Percentiles rank a stretch among this genome's conserved stretches.
phyloP scores from a whole-genome alignment of 2,113 vertebrate species.

The Pomatostomus ruficeps region DNA sequence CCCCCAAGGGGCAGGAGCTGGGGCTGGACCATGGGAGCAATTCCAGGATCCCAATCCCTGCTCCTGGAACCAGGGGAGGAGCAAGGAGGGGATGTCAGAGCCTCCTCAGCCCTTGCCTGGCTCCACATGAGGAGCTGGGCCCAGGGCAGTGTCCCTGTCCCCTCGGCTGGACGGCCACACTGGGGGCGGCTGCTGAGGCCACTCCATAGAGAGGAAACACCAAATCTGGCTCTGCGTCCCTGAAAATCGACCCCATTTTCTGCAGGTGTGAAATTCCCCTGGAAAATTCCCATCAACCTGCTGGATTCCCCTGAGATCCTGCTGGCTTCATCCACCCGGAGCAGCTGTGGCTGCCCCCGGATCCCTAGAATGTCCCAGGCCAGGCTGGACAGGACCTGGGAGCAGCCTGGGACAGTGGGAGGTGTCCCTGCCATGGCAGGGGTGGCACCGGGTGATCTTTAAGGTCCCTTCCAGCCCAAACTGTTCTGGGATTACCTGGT shows the following conservation, averaged over 20 bases:
- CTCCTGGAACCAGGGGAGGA: neutral
- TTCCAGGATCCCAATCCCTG: neutral
- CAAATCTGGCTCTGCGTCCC: neutral
- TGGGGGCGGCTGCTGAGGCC: neutral
- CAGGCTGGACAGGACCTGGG: neutral
- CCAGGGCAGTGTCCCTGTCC: neutral
- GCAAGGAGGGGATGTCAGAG: neutral
- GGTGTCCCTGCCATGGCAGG: neutral
- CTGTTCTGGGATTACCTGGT: neutral
- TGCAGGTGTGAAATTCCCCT: neutral
- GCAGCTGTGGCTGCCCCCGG: neutral
- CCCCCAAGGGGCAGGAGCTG: neutral
- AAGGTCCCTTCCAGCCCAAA: neutral
- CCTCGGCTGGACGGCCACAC: neutral
- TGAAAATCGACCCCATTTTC: neutral
- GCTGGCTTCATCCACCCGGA: neutral
- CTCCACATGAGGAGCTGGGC: rapidly evolving
- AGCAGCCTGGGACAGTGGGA: neutral
- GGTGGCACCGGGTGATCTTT: neutral
- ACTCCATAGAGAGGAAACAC: neutral
- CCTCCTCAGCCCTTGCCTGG: neutral
- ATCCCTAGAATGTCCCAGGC: neutral
- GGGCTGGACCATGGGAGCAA: neutral
- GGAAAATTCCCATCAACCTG: neutral
- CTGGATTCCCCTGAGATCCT: neutral